phyloP scores from a whole-genome alignment of 2,797 vertebrate species.

The Pogoniulus pusillus region DNA sequence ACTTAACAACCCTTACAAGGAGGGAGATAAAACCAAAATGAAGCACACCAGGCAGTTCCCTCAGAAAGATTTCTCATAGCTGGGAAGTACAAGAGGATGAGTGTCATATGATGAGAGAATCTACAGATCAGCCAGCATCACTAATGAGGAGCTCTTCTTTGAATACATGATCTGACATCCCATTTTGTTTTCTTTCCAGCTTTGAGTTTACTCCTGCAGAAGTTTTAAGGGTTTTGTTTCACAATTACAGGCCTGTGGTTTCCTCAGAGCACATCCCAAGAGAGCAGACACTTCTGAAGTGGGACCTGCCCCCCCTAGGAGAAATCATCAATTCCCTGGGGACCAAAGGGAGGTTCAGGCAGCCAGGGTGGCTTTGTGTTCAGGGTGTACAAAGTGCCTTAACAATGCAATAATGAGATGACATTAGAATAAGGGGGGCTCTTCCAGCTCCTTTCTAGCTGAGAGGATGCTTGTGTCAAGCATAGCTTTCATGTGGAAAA shows the following conservation, averaged over 20 bases:
- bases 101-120: neutral
- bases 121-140: neutral
- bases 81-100: neutral
- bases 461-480: neutral
- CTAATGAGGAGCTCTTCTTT: neutral
- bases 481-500: neutral
- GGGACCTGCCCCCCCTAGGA: neutral
- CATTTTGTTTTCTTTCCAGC: neutral
- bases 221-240: neutral
- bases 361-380: neutral
- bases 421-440: neutral
- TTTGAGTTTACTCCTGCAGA: neutral
- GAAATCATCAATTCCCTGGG: neutral
- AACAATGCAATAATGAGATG: neutral
- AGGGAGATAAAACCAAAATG: neutral
- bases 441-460: neutral
- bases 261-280: neutral
- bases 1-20: neutral
- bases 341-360: neutral
- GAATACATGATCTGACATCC: neutral
- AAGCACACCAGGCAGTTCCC: neutral
- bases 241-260: neutral
- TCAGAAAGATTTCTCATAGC: neutral
- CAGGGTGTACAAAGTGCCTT: neutral
- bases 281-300: neutral